phyloP scores from a whole-genome alignment of 2,888 invertebrate genomes.

The Mylabris sibirica region DNA sequence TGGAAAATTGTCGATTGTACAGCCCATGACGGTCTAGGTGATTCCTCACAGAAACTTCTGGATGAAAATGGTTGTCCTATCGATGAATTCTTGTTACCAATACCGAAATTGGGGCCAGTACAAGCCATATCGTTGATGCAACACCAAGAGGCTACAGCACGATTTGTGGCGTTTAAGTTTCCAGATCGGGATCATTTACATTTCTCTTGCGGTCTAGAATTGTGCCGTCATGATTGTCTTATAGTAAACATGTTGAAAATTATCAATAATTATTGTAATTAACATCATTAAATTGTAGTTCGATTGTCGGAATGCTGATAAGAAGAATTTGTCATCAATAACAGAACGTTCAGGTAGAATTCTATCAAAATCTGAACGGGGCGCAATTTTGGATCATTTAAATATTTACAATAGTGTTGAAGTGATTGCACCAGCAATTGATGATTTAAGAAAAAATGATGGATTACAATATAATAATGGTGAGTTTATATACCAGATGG shows the following conservation, averaged over 20 bases:
- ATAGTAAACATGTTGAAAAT: slow-evolving; percentile 61
- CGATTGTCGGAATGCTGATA: slow-evolving; percentile 32
- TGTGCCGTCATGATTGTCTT: slow-evolving; percentile 78
- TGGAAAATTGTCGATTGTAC: slow-evolving; percentile 78
- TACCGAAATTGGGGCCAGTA: slow-evolving; percentile 60
- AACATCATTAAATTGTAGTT: slow-evolving; percentile 30
- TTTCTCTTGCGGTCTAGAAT: slow-evolving; percentile 77
- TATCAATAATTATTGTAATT: background rate
- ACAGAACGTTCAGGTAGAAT: slow-evolving; percentile 53
- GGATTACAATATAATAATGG: slow-evolving; percentile 40
- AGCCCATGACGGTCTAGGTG: slow-evolving; percentile 80
- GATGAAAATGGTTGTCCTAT: slow-evolving; percentile 79
- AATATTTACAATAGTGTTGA: slow-evolving; percentile 84
- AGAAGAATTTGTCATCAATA: slow-evolving; percentile 49
- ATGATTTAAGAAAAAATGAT: slow-evolving; percentile 61
- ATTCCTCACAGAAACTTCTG: slow-evolving; percentile 75
- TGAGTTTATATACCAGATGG: slow-evolving; percentile 38
- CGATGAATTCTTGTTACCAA: slow-evolving; percentile 71
- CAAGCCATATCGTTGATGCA: slow-evolving; percentile 56
- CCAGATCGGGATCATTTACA: slow-evolving; percentile 81
- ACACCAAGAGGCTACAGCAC: slow-evolving; percentile 63
- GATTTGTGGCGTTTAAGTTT: slow-evolving; percentile 84
- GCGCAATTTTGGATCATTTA: slow-evolving; percentile 69
- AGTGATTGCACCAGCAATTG: slow-evolving; percentile 80
- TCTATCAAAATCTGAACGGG: slow-evolving; percentile 63